Conservation (phyloP, 2,888 invertebrate genomes). For the Ganaspis brasiliensis region DNA sequence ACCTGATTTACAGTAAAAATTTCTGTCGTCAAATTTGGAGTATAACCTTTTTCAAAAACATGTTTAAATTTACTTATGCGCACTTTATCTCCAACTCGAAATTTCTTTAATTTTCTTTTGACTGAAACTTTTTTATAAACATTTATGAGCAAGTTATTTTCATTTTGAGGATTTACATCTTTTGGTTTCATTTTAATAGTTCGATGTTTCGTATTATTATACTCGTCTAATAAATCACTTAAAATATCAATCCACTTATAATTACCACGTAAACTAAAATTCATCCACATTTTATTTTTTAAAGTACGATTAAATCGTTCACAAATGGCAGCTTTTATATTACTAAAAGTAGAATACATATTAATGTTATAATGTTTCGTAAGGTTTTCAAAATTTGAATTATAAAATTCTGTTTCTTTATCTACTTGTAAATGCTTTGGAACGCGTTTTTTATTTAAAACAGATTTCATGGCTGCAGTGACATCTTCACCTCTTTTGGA, state of each 20-base stretch:
- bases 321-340: background rate
- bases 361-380: background rate
- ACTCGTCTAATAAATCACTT: conserved; percentile 52
- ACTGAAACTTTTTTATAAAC: background rate
- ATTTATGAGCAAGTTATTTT: conserved; percentile 28
- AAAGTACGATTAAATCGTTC: conserved; percentile 69
- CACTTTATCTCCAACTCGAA: conserved; percentile 54
- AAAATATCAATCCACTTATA: conserved; percentile 62
- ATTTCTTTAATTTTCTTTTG: background rate
- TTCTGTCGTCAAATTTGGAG: conserved; percentile 72
- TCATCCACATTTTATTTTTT: conserved; percentile 66
- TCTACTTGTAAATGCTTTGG: background rate
- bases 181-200: conserved; percentile 51
- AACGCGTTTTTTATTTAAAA: conserved; percentile 69
- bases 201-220: conserved; percentile 60
- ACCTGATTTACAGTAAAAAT: conserved; percentile 71
- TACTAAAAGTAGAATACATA: background rate
- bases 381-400: background rate
- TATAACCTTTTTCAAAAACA: conserved; percentile 69
- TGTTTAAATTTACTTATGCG: conserved; percentile 68
- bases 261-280: conserved; percentile 59
- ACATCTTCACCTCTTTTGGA: conserved; percentile 71
- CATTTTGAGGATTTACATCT: conserved; percentile 44
- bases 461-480: conserved; percentile 63
- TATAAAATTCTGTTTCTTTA: background rate